Evolutionary conservation across 2,888 invertebrate genomes (phyloP), one percentile per base, ranked within the genome.

Genomic region (Slavum lentiscoides): DNA sequence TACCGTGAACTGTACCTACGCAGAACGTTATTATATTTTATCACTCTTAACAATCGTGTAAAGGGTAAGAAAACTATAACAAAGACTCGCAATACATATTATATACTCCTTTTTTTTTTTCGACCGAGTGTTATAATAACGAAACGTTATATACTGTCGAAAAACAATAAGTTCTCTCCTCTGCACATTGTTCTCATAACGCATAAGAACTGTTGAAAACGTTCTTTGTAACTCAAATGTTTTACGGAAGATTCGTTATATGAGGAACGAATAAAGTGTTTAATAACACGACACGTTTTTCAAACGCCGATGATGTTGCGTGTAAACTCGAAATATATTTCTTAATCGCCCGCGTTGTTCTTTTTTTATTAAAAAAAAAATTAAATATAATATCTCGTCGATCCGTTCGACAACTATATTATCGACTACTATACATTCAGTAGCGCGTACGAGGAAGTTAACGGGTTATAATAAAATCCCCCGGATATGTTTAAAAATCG

Each of bases 91-190:
- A 9, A 9, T 19, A 72, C 3, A 2, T 15, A n/a, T 21, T 30
- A 4, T 30, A 30, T 30, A 30, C 30, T 30, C 30, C 0, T 49
- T 21, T 3, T 53, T 53, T 64, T 64, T 6, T 0, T 4, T 13
- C 69, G 19, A 55, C 30, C 6, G 17, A 49, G 23, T 73, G 73
- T 73, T 62, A 9, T 62, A n/a, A n/a, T n/a, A 62, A 49, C 61
- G n/a, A 49, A 17, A 59, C 39, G 55, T 23, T 43, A 66, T 8
- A 1, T 11, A n/a, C n/a, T 43, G 58, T 59, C 21, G 1, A 75
- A 68, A 58, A 68, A 59, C 58, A 67, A 75, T 58, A 59, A n/a
- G 17, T 68, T 43, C 6, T 67, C 58, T 59, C n/a, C n/a, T n/a
- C 23, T 4, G 2, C 7, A 39, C 30, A 43, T 61, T 62, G 37